Conservation (phyloP, 2,888 invertebrate genomes). For the Drosophila tanythrix region DNA sequence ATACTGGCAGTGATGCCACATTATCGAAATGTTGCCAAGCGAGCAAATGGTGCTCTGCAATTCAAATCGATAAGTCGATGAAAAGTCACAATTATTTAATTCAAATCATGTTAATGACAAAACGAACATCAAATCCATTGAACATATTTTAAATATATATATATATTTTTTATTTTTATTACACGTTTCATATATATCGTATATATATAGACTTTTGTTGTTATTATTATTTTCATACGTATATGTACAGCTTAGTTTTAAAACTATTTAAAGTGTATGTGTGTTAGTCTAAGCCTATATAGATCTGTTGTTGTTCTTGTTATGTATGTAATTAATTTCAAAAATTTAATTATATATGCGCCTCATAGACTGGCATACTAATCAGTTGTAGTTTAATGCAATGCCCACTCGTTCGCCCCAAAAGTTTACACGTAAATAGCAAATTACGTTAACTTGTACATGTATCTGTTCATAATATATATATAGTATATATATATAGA, state of each 20-base stretch:
- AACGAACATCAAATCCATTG: conserved; percentile 27
- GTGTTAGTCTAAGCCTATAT: conserved; percentile 59
- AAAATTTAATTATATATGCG: conserved; percentile 60
- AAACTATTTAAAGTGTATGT: conserved; percentile 70
- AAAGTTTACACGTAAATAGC: conserved; percentile 48
- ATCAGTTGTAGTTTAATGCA: conserved; percentile 50
- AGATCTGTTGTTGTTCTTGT: conserved; percentile 56
- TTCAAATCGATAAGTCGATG: conserved; percentile 3
- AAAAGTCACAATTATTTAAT: neutral
- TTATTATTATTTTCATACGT: conserved; percentile 53
- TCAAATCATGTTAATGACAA: neutral
- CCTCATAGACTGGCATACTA: conserved; percentile 41
- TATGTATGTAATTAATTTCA: conserved; percentile 68
- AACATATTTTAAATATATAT: conserved; percentile 73
- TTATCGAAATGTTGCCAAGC: neutral
- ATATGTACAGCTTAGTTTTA: conserved; percentile 72
- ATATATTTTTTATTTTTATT: conserved; percentile 64
- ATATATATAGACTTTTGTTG: conserved; percentile 71
- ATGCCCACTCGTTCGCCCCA: conserved; percentile 34
- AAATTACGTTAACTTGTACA: conserved; percentile 44
- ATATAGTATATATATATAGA: conserved; percentile 24
- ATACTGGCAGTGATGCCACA: conserved; percentile 24
- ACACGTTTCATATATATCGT: conserved; percentile 74
- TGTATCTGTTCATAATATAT: conserved; percentile 24
- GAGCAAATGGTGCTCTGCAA: neutral